These are phyloP conservation scores for Brachyhypopomus gauderio DNA, from an alignment of 2,113 vertebrate species.

Conservation along the genomic window DNA sequence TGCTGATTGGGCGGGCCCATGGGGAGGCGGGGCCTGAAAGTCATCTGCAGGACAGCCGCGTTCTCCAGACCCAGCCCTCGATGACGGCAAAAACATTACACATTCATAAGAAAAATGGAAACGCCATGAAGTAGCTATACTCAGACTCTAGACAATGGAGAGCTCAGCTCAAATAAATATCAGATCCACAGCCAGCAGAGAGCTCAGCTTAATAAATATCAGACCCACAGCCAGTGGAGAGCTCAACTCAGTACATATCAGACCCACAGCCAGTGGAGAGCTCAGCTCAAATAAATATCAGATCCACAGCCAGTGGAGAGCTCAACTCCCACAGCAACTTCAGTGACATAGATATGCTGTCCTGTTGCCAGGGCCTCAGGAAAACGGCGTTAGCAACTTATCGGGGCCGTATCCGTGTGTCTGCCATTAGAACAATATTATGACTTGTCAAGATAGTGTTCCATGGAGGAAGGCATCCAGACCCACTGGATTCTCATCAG, in stretches of 20 bases:
- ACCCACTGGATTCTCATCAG: conserved; percentile 3
- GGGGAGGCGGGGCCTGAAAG: too few relatives aligned
- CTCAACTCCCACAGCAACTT: background rate
- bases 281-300: conserved; percentile 33
- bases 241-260: too few relatives aligned
- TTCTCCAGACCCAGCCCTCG: too few relatives aligned
- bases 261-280: too few relatives aligned
- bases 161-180: conserved; percentile 39
- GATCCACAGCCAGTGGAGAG: conserved; percentile 4
- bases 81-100: background rate
- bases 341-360: background rate
- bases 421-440: conserved; percentile 37
- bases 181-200: conserved; percentile 11
- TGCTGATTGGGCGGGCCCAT: too few relatives aligned
- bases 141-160: background rate
- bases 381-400: conserved; percentile 30
- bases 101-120: conserved; percentile 18
- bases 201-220: conserved; percentile 39
- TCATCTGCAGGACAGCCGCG: too few relatives aligned
- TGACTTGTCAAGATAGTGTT: conserved; percentile 14
- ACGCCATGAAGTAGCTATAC: background rate
- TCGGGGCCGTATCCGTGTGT: conserved; percentile 26
- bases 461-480: background rate
- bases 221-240: conserved; percentile 11
- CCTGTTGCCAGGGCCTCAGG: conserved; percentile 14